Evolutionary conservation across 2,797 vertebrate genomes (phyloP).

Genomic region (Ficedula albicollis): DNA sequence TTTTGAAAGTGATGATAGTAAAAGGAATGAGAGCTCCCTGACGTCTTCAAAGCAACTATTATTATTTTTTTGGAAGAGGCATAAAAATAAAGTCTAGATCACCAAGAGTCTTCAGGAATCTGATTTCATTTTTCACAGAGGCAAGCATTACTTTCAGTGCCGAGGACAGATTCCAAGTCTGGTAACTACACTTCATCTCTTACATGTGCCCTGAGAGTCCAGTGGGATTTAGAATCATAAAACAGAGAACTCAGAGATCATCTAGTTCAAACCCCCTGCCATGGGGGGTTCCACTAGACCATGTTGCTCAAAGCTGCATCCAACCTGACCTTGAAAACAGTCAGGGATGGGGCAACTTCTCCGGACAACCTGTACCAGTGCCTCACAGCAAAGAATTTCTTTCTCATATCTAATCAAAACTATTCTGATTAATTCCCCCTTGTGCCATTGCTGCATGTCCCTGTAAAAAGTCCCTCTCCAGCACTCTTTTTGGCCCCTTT

Average conservation of each 20-base stretch:
- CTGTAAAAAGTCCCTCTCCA: background rate
- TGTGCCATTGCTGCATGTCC: too few relatives aligned
- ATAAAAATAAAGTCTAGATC: background rate
- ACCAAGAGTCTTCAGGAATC: background rate
- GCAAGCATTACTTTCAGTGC: background rate
- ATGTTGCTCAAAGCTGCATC: background rate
- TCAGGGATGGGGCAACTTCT: background rate
- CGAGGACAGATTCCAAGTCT: background rate
- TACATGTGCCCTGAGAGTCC: background rate
- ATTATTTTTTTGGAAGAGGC: background rate
- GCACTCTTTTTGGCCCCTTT: background rate
- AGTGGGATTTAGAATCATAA: background rate
- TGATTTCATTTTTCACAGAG: background rate
- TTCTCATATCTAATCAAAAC: background rate
- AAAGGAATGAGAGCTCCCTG: background rate
- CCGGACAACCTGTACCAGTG: background rate
- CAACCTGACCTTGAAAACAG: background rate
- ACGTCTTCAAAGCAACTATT: background rate
- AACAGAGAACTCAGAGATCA: background rate
- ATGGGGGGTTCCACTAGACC: background rate
- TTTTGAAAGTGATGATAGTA: background rate
- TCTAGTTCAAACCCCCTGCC: background rate
- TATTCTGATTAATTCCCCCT: background rate
- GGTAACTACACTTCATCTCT: background rate
- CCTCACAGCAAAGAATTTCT: background rate